Evolutionary conservation across 2,888 invertebrate species (phyloP), one percentile per base, ranked within the genome.

Genomic region (Drosophila monieri): DNA sequence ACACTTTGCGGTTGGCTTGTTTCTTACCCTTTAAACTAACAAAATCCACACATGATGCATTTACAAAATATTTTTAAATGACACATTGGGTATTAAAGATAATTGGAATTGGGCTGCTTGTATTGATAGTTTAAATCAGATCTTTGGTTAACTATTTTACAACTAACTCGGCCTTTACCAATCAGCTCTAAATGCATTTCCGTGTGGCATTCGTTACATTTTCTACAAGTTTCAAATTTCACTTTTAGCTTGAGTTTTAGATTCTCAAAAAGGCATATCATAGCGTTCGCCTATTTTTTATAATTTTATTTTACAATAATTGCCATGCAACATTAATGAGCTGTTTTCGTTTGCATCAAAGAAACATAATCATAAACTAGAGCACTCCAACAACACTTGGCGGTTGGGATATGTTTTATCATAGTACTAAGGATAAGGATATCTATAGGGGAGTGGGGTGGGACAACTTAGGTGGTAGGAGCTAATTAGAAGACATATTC

Each of bases 341-440:
- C 52, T 9, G 35, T 27, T 44, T 64, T 46, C 32, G 25, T 30
- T 49, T 55, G 37, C 48, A 37, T 37, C n/a, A 43, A 54, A 56
- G n/a, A 30, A 37, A 21, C 53, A 32, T 23, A 23, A 27, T 39
- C 12, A 58, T 32, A 46, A 64, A 23, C 25, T 39, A 18, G 14
- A 48, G 18, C 71, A 68, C 67, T 78, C 75, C 70, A 81, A 73
- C 48, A 52, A 43, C 53, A 47, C 59, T 49, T 66, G 61, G 71
- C 71, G 47, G 54, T 77, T 83, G 86, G 84, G 86, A 83, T 80
- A 83, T 86, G 86, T 86, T 84, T 57, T 23, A 23, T 23, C 25
- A 62, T 49, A 49, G 48, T 41, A 48, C 32, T 48, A 60, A 10
- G 23, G 27, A 41, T 43, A 60, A 10, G 23, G 35, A 41, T 21